Base-by-base conservation (phyloP, 2,113 vertebrate species). In the Cavia aperea region DNA sequence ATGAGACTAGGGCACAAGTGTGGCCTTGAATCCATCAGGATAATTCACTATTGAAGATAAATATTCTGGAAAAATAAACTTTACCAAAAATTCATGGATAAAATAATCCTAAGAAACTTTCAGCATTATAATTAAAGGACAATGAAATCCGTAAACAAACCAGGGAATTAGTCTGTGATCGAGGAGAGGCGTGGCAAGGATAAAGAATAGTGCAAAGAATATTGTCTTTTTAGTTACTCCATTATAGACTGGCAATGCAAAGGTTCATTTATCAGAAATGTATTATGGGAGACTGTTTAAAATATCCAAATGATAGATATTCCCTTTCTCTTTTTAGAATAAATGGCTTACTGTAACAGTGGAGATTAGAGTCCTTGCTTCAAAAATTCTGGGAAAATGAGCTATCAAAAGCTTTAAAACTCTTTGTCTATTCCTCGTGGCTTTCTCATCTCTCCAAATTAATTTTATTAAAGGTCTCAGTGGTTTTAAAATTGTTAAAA, bases 281-380 rank as follows among this genome's bases (percentile, higher is more conserved):
- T 93, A 95, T 97, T 97, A 96, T 81, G 49, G 29, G 46, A 96
- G 84, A 86, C 89, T 95, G 88, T 95, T 97, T 96, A 98, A 97
- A 97, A 96, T 97, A 97, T 87, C 96, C 60, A 94, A 97, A 72
- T 97, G 97, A 97, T 95, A 97, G 94, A 97, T 97, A 96, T 33
- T 92, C 68, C 83, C 89, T 95, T 96, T 60, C 93, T 96, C 94
- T 94, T 93, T 97, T 96, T 93, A 96, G 94, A 97, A 97, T 96
- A 97, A 97, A 98, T 97, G 93, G 56, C 89, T 98, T 97, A 97
- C 97, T 97, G 97, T 98, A 97, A 97, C 89, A 92, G 77, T 95
- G 92, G 91, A 97, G 96, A 97, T 97, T 97, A 91, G 66, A 96
- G 93, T 70, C 93, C 92, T 96, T 95, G 26, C 78, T 96, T 96